These are phyloP conservation scores for Echinops telfairi DNA, from an alignment of 2,113 vertebrate species.

Conservation along the genomic window DNA sequence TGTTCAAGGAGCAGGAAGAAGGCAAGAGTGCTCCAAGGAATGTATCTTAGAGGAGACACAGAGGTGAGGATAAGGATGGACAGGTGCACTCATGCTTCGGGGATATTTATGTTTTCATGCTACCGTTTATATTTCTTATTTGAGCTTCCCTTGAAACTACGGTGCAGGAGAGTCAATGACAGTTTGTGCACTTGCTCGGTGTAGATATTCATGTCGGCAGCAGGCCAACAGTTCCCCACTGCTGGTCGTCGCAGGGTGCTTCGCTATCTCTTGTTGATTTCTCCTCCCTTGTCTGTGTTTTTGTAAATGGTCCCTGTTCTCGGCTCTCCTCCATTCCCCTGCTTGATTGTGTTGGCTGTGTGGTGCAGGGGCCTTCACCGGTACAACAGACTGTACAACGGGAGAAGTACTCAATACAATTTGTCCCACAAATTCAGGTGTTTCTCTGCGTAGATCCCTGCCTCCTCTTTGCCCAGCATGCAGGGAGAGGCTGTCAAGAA, in stretches of 20 bases:
- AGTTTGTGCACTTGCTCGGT: background rate
- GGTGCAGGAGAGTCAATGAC: background rate
- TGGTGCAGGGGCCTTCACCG: background rate
- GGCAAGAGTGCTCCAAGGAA: background rate
- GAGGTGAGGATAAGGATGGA: no score
- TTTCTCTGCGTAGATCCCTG: background rate
- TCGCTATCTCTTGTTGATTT: background rate
- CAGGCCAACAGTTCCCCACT: background rate
- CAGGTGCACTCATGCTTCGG: no score
- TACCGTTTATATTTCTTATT: background rate
- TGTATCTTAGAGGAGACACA: background rate
- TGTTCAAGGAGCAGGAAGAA: background rate
- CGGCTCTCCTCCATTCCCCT: background rate
- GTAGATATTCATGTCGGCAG: background rate
- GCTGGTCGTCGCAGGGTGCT: background rate
- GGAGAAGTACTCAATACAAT: background rate
- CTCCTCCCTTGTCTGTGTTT: background rate
- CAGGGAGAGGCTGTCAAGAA: background rate
- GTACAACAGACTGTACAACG: background rate
- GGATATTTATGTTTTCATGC: background rate
- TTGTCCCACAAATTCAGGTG: background rate
- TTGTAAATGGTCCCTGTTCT: background rate
- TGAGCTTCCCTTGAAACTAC: background rate
- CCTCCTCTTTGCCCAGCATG: background rate
- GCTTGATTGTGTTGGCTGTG: background rate